Evolutionary conservation across 2,888 invertebrate species (phyloP).

Genomic region (Euphydryas editha): DNA sequence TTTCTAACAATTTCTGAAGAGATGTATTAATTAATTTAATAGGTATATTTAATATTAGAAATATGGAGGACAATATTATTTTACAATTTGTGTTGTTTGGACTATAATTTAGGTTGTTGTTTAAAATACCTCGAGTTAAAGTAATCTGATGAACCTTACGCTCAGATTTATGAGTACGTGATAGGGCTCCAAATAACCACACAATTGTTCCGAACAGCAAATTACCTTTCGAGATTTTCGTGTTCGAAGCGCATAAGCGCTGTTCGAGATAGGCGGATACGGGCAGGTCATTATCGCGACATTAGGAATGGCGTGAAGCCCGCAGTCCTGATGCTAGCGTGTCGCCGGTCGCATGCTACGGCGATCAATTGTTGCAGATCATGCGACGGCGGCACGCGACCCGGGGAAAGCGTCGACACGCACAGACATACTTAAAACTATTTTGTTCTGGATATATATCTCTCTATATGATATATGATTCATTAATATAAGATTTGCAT

Average conservation of each 20-base stretch:
- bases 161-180: neutral
- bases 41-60: no score
- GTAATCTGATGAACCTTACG: neutral
- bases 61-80: no score
- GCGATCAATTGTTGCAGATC: constrained; percentile 59
- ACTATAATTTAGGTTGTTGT: no score
- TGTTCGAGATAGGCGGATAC: constrained; percentile 32
- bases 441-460: neutral
- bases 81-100: no score
- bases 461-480: neutral
- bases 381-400: constrained; percentile 59
- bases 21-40: no score
- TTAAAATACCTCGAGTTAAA: no score
- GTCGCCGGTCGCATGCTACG: constrained; percentile 48
- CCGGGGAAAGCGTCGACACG: constrained; percentile 54
- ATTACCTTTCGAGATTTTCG: constrained; percentile 30
- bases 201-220: neutral
- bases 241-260: constrained; percentile 31
- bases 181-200: neutral
- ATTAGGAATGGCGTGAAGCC: constrained; percentile 50
- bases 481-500: no score
- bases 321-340: constrained; percentile 40
- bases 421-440: constrained; percentile 51
- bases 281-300: constrained; percentile 35
- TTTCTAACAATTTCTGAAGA: no score